phyloP scores from a whole-genome alignment of 2,888 invertebrate species.

The Sturmia bella region DNA sequence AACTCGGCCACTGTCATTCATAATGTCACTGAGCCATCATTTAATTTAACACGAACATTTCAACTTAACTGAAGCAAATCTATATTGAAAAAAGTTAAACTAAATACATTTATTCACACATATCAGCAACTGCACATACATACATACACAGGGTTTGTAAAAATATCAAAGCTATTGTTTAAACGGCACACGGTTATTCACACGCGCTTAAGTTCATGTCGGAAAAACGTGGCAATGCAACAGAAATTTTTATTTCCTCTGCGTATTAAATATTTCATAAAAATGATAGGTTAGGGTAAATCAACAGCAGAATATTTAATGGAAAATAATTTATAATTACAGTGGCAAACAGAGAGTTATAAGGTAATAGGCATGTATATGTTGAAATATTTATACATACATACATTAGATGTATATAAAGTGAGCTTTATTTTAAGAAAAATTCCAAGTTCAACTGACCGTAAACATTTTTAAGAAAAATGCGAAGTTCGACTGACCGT shows the following conservation, averaged over 20 bases:
- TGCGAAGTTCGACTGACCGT: neutral
- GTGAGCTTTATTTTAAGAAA: no score
- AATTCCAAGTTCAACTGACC: no score
- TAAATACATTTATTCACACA: neutral
- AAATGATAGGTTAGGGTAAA: slow-evolving; percentile 46
- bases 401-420: neutral
- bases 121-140: neutral
- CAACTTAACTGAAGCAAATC: slow-evolving; percentile 56
- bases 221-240: neutral
- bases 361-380: neutral
- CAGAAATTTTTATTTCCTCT: neutral
- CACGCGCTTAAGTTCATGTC: neutral
- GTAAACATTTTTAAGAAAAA: neutral
- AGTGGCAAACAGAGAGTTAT: neutral
- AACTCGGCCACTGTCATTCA: slow-evolving; percentile 57
- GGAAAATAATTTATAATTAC: slow-evolving; percentile 37
- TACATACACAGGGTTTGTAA: neutral
- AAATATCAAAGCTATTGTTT: neutral
- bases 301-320: slow-evolving; percentile 46
- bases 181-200: no score
- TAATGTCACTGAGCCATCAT: slow-evolving; percentile 64
- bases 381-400: slow-evolving; percentile 4
- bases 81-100: neutral
- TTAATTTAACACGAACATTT: slow-evolving; percentile 67
- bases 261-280: slow-evolving; percentile 19